Evolutionary conservation across 2,797 vertebrate species (phyloP).

Genomic region (Brachymystax lenok): DNA sequence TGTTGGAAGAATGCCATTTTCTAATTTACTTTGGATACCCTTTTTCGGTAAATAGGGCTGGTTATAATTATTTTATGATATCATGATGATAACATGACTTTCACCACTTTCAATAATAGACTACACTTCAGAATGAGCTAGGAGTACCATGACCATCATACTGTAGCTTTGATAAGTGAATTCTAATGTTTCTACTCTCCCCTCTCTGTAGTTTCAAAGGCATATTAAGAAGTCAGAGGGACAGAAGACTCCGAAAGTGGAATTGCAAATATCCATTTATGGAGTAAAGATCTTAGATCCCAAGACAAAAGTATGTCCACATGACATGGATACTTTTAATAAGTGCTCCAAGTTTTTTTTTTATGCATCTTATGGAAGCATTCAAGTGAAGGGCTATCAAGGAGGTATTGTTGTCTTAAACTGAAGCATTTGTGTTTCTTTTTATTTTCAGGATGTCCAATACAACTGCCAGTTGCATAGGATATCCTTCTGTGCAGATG

Average conservation of each 20-base stretch:
- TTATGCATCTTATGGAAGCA: not conserved
- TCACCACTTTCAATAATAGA: not conserved
- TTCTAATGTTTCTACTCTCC: not conserved
- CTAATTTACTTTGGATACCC: not conserved
- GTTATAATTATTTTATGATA: not conserved
- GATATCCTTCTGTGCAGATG: slow-evolving; percentile 98
- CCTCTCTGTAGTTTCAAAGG: slow-evolving; percentile 86
- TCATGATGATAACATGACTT: not conserved
- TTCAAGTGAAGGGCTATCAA: not conserved
- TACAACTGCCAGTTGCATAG: slow-evolving; percentile 96
- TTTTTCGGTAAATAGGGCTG: not conserved
- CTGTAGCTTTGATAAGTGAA: not conserved
- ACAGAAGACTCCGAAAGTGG: slow-evolving; percentile 95
- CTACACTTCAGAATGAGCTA: not conserved
- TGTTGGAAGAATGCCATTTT: too few relatives aligned
- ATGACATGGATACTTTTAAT: not conserved
- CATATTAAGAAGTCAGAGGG: slow-evolving; percentile 99
- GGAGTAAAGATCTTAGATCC: slow-evolving; percentile 96
- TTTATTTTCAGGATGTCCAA: slow-evolving; percentile 85
- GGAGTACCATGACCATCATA: not conserved
- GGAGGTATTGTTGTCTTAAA: not conserved
- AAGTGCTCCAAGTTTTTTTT: not conserved
- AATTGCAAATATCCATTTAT: slow-evolving; percentile 97
- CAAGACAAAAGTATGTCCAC: slow-evolving; percentile 89
- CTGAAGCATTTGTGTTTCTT: not conserved